A percentile compares a stretch with the other conserved stretches of the same genome.
phyloP scores from a whole-genome alignment of 2,888 invertebrate species.

The Andrena praecox region DNA sequence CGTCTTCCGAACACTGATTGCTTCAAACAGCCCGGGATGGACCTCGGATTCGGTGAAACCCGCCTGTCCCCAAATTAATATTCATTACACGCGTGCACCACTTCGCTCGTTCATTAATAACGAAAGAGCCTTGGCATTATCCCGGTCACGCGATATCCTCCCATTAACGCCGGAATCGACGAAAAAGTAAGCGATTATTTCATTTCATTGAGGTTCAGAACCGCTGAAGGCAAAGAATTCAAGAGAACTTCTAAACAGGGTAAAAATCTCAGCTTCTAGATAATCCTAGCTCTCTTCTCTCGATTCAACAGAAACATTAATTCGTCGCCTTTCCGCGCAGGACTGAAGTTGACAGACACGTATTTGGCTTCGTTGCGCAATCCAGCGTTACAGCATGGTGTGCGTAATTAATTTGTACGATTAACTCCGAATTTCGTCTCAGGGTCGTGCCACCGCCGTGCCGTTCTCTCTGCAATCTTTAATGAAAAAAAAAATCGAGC shows the following conservation, averaged over 20 bases:
- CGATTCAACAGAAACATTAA: not conserved
- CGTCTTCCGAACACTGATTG: not conserved
- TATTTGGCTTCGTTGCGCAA: not conserved
- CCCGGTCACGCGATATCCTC: not conserved
- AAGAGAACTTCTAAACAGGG: not conserved
- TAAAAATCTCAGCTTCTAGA: not conserved
- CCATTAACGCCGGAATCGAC: not conserved
- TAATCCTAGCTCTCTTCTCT: not conserved
- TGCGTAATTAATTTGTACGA: constrained; percentile 15
- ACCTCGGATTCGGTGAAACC: not conserved
- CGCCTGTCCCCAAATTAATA: constrained; percentile 17
- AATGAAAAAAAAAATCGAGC: not conserved
- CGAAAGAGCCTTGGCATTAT: constrained; percentile 33
- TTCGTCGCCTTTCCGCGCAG: too few species aligned
- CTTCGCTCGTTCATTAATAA: constrained; percentile 13
- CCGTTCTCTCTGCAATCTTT: not conserved
- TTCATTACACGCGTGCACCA: constrained; percentile 19
- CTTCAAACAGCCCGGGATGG: constrained; percentile 5
- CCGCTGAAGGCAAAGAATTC: too few species aligned
- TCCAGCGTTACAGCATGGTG: not conserved
- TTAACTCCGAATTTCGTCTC: constrained; percentile 18
- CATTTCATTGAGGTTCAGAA: not conserved
- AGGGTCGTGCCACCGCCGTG: not conserved
- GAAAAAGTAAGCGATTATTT: not conserved
- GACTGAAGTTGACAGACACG: not conserved